Evolutionary conservation across 2,797 vertebrate species (phyloP).

Genomic region (Intellagama lesueurii): DNA sequence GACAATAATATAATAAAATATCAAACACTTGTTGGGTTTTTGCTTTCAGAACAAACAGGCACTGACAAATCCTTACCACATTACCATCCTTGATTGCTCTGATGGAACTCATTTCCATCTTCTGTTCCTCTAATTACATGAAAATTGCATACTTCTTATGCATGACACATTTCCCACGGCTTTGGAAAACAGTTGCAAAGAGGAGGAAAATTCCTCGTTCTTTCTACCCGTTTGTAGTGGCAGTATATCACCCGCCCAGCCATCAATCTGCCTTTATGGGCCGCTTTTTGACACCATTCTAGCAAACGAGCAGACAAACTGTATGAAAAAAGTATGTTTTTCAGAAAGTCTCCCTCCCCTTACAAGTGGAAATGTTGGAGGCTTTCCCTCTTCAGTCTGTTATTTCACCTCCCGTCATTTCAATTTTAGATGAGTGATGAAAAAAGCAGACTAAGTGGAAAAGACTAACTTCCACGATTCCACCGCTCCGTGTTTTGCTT

Average conservation of each 20-base stretch:
- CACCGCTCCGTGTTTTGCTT: conserved; percentile 5
- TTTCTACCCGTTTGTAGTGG: conserved; percentile 63
- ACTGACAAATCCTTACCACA: conserved; percentile 80
- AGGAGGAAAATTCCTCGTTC: conserved; percentile 68
- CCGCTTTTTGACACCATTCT: conserved; percentile 70
- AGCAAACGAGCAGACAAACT: conserved; percentile 69
- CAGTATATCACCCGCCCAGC: conserved; percentile 72
- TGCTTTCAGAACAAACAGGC: conserved; percentile 80
- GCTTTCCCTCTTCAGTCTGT: conserved; percentile 30
- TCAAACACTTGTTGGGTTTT: conserved; percentile 74
- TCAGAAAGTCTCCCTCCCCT: conserved; percentile 35
- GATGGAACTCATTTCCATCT: conserved; percentile 85
- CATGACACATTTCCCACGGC: conserved; percentile 81
- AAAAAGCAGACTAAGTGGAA: conserved; percentile 29
- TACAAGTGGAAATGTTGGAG: conserved; percentile 60
- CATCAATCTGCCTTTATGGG: conserved; percentile 76
- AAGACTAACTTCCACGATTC: conserved; percentile 48
- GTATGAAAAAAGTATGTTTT: conserved; percentile 50
- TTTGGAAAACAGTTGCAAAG: conserved; percentile 80
- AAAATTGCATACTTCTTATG: conserved; percentile 85
- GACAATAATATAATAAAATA: conserved; percentile 75
- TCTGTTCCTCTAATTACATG: conserved; percentile 84
- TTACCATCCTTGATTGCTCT: conserved; percentile 85
- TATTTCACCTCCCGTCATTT: conserved; percentile 37
- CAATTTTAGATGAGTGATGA: conserved; percentile 34